Conservation (phyloP, 2,888 invertebrate genomes). For the Ophion ventricosus region DNA sequence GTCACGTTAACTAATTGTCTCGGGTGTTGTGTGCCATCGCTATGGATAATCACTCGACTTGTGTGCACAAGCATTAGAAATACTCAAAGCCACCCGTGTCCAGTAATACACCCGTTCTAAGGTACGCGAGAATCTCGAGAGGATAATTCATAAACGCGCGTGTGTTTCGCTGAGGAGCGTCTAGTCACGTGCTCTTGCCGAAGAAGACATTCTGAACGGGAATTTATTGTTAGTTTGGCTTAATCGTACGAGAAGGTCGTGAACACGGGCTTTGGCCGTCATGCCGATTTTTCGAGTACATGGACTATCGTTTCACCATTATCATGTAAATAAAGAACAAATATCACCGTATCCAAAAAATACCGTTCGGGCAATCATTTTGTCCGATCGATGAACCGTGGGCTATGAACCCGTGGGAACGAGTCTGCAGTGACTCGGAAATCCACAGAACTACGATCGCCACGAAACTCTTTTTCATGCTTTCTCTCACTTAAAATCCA, state of each 20-base stretch:
- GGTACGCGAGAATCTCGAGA: not conserved
- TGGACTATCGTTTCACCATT: not conserved
- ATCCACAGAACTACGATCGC: not conserved
- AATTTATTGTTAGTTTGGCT: not conserved
- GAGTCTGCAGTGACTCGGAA: not conserved
- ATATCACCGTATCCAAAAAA: too few relatives aligned
- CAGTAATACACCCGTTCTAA: not conserved
- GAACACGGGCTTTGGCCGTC: not conserved
- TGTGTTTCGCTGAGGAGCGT: not conserved
- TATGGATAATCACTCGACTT: slow-evolving; percentile 19
- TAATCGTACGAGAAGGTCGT: not conserved
- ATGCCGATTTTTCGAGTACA: not conserved
- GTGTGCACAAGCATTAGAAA: slow-evolving; percentile 33
- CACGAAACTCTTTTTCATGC: too few relatives aligned
- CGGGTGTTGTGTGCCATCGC: slow-evolving; percentile 28
- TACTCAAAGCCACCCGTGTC: slow-evolving; percentile 12
- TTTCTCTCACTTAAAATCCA: too few relatives aligned
- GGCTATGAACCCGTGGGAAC: not conserved
- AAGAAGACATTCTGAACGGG: not conserved
- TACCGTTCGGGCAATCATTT: too few relatives aligned
- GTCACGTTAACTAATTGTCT: slow-evolving; percentile 52
- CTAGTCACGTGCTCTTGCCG: not conserved
- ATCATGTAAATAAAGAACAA: not conserved
- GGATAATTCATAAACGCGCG: not conserved
- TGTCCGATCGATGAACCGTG: not conserved